A percentile compares a stretch with the other conserved stretches of the same genome.
Conservation (phyloP, 2,888 invertebrate species). For the Dasypogon diadema region DNA sequence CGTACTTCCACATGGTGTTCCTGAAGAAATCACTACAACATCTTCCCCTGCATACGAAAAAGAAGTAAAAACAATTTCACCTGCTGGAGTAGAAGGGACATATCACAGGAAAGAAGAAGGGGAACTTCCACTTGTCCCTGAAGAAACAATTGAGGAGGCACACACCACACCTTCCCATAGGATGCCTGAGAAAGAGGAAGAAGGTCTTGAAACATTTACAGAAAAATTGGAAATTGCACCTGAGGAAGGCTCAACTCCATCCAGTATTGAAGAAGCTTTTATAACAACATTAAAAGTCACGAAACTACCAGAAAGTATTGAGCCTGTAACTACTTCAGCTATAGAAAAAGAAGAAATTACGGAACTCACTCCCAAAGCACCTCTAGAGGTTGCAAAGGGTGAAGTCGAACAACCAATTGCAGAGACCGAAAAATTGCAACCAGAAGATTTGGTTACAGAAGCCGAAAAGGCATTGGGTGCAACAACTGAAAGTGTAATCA, state of each 20-base stretch:
- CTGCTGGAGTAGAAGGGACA: background rate
- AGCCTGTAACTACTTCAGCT: too few relatives aligned
- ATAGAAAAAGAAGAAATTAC: background rate
- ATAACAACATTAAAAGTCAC: background rate
- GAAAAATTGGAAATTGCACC: conserved; percentile 49
- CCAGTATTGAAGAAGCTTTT: background rate
- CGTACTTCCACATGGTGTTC: conserved; percentile 49
- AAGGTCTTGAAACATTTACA: conserved; percentile 56
- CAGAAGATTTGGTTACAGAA: background rate
- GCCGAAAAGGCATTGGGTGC: background rate
- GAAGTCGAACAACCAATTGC: too few relatives aligned
- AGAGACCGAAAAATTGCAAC: background rate
- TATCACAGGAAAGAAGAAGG: conserved; percentile 38
- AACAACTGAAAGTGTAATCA: background rate
- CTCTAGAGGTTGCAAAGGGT: background rate
- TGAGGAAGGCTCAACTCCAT: background rate
- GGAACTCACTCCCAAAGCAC: background rate
- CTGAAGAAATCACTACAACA: conserved; percentile 53
- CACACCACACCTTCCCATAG: conserved; percentile 47
- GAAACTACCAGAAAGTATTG: background rate
- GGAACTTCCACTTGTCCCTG: background rate
- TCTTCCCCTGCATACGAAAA: conserved; percentile 36
- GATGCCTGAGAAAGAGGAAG: conserved; percentile 57
- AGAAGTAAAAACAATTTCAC: conserved; percentile 51
- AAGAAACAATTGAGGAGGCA: conserved; percentile 52